Base-by-base conservation (phyloP, 2,888 invertebrate species). In the Ochlodes sylvanus region DNA sequence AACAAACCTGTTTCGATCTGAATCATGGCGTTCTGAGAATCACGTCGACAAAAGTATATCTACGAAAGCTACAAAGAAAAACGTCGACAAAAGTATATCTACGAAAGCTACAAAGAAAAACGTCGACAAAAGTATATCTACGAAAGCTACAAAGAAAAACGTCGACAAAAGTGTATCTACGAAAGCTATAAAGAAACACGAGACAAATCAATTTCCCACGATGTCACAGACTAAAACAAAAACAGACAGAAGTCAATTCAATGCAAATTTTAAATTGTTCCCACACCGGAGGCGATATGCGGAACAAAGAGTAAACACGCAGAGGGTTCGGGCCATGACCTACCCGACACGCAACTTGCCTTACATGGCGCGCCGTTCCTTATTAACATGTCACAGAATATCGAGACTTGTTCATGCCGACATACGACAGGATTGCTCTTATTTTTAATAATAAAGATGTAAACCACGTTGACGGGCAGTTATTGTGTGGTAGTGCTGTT, bases 261-360 rank as follows among this genome's bases (percentile, higher is more conserved):
- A 69, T 70, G 70, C 66, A 50, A 70, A 71, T 62, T 69, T 62
- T 60, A 68, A 55, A 66, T 58, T 42, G 69, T 72, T 71, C 72
- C 64, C 73, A 73, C 72, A 72, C 66, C 52, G 66, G 70, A 67
- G 68, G 67, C 67, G 64, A 72, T 73, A 77, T 71, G 77, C 77
- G 77, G 78, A 78, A 79, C 76, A 73, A 63, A 71, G 71, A 69
- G 38, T 60, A 56, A 50, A 47, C 63, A 63, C 55, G 64, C 56
- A 64, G 64, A 64, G 50, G 50, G 27, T 34, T 10, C 41, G 64
- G 38, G 15, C 32, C 47, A 34, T 60, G 54, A 66, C 60, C 66
- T 52, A 64, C 47, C 50, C 65, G 52, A 54, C 63, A 63, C 44
- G 63, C 69, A 69, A 57, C 67, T 17, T 60, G 38, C 71, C 68